Base-by-base conservation (phyloP, 2,888 invertebrate species). In the Euproctis similis region DNA sequence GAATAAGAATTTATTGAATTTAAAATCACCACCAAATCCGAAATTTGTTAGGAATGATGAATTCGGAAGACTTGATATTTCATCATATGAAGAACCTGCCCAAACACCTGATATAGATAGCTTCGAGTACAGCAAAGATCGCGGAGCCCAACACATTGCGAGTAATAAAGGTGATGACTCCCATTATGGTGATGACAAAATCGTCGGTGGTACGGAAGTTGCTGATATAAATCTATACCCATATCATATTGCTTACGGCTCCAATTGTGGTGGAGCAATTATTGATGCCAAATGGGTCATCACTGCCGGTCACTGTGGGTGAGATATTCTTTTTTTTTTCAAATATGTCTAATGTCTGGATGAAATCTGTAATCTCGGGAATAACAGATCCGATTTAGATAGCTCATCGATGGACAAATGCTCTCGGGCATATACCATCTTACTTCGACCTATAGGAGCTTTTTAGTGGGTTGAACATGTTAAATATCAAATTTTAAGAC, bases 231-330 rank as follows among this genome's bases (percentile, higher is more conserved):
- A 67, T 39, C 38, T 80, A 14, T 82, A 80, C 46, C 85, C 85
- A 0, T 85, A 84, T 26, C 82, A 82, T 28, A 80, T 66, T 0
- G 68, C 67, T 0, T 85, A 85, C 49, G 84, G 81, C 0, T 54
- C 53, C 0, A 76, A 81, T 22, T 85, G 85, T 46, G 84, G 82
- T 23, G 85, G 76, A 2, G 76, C 82, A 6, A 75, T 85, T 5
- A 69, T 85, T 46, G 65, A 66, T 28, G 65, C 53, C 13, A 63
- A 62, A 31, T 85, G 82, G 81, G 53, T 74, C 0, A 20, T 84
- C 1, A 84, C 84, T 1, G 85, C 84, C 34, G 85, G 75, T 28
- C 85, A 85, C 58, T 85, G 84, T 55, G 81, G 80, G 85, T 84
- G 51, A 73, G 77, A 22, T 14, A 14, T 4, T 14, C 14, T 14